phyloP scores from a whole-genome alignment of 2,113 vertebrate genomes.

The Hylia prasina region DNA sequence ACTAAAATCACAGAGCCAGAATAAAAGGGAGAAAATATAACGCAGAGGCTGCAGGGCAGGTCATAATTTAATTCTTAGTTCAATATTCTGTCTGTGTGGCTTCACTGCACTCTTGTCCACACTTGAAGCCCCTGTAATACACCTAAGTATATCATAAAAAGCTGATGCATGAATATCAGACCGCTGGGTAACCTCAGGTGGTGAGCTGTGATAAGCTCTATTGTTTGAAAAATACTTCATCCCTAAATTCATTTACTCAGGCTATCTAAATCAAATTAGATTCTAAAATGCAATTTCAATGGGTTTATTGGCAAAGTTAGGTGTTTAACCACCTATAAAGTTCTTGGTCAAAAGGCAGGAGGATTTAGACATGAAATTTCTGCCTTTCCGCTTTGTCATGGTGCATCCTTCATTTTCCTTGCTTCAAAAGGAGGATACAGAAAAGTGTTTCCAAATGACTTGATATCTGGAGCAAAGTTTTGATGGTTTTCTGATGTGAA shows the following conservation, averaged over 20 bases:
- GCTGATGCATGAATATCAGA: not conserved
- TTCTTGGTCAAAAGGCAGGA: not conserved
- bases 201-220: not conserved
- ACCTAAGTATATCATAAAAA: not conserved
- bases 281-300: not conserved
- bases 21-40: not conserved
- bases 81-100: not conserved
- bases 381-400: not conserved
- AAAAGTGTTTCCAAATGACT: not conserved
- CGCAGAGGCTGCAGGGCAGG: not conserved
- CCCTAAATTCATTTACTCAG: not conserved
- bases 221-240: not conserved
- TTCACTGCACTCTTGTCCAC: not conserved
- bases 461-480: not conserved
- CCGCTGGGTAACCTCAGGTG: not conserved
- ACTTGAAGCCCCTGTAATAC: not conserved
- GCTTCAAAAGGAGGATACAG: not conserved
- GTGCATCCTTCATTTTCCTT: not conserved
- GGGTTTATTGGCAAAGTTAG: not conserved
- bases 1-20: not conserved
- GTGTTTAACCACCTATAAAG: not conserved
- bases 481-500: not conserved
- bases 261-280: not conserved
- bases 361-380: not conserved
- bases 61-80: not conserved